Conservation (phyloP, 2,888 invertebrate species). For the Agrilus mali region DNA sequence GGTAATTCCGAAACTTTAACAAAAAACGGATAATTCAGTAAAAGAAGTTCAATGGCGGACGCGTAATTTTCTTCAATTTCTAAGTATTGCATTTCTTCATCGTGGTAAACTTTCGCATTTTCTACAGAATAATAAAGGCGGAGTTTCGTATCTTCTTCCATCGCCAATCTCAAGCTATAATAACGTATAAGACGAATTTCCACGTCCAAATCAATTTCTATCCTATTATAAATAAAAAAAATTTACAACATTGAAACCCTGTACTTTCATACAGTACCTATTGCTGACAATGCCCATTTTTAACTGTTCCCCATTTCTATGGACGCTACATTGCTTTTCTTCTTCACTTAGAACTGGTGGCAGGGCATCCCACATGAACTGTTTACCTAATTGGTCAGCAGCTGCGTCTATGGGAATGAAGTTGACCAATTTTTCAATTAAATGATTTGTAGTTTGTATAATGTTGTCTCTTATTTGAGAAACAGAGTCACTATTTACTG, state of each 20-base stretch:
- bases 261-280: too few relatives aligned
- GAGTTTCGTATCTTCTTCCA: slow-evolving; percentile 46
- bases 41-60: slow-evolving; percentile 56
- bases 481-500: slow-evolving; percentile 45
- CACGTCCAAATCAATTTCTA: slow-evolving; percentile 50
- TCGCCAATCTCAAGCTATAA: slow-evolving; percentile 44
- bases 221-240: slow-evolving; percentile 27
- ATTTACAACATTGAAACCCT: neutral
- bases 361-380: slow-evolving; percentile 73
- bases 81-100: slow-evolving; percentile 61
- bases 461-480: slow-evolving; percentile 39
- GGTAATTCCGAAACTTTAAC: slow-evolving; percentile 60
- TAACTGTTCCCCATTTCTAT: slow-evolving; percentile 60
- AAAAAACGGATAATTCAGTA: slow-evolving; percentile 66
- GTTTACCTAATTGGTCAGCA: slow-evolving; percentile 76
- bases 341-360: slow-evolving; percentile 63
- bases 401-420: slow-evolving; percentile 62
- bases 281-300: slow-evolving; percentile 48
- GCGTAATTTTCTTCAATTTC: slow-evolving; percentile 59
- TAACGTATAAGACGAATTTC: slow-evolving; percentile 46
- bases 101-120: slow-evolving; percentile 78
- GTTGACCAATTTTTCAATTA: slow-evolving; percentile 47
- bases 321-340: slow-evolving; percentile 59
- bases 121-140: slow-evolving; percentile 72
- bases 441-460: slow-evolving; percentile 35